A percentile compares a stretch with the other conserved stretches of the same genome.
phyloP scores from a whole-genome alignment of 1,140 invertebrate genomes.

The Lordiphosa stackelbergi region DNA sequence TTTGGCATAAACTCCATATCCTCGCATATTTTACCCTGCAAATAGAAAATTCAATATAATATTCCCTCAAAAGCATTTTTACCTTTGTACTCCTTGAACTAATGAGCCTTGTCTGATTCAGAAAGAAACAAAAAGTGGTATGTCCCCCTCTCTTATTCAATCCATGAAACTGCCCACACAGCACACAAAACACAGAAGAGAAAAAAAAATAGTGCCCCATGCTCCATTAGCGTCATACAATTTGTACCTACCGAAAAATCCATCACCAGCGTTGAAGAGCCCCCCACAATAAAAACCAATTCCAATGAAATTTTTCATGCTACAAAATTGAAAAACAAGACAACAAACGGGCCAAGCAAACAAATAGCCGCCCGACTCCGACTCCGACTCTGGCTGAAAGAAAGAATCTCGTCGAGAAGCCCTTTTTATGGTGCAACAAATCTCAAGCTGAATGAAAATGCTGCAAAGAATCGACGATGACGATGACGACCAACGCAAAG shows the following conservation, averaged over 20 bases:
- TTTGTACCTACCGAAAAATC: conserved; percentile 70
- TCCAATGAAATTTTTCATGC: conserved; percentile 73
- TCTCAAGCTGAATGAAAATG: conserved; percentile 56
- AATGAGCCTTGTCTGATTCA: conserved; percentile 49
- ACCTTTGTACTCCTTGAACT: conserved; percentile 32
- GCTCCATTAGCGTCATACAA: conserved; percentile 67
- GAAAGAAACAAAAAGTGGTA: conserved; percentile 8
- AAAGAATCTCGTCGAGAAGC: conserved; percentile 56
- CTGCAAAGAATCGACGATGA: conserved; percentile 19
- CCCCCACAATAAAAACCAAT: conserved; percentile 71
- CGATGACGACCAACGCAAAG: conserved; percentile 64
- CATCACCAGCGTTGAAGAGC: conserved; percentile 46
- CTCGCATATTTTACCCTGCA: not conserved
- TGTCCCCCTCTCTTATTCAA: conserved; percentile 2
- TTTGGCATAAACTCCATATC: too few relatives aligned
- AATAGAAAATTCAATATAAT: conserved; percentile 5
- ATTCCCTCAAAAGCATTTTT: conserved; percentile 21
- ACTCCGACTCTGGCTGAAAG: conserved; percentile 8
- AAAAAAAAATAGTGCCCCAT: conserved; percentile 34
- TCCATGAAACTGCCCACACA: conserved; percentile 15
- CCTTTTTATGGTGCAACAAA: conserved; percentile 72
- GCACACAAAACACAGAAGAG: not conserved
- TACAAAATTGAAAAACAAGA: conserved; percentile 56
- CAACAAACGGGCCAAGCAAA: conserved; percentile 25
- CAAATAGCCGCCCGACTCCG: conserved; percentile 47